These are phyloP conservation scores for Planococcus citri DNA, from an alignment of 1,140 invertebrate genomes.

Conservation along the genomic window DNA sequence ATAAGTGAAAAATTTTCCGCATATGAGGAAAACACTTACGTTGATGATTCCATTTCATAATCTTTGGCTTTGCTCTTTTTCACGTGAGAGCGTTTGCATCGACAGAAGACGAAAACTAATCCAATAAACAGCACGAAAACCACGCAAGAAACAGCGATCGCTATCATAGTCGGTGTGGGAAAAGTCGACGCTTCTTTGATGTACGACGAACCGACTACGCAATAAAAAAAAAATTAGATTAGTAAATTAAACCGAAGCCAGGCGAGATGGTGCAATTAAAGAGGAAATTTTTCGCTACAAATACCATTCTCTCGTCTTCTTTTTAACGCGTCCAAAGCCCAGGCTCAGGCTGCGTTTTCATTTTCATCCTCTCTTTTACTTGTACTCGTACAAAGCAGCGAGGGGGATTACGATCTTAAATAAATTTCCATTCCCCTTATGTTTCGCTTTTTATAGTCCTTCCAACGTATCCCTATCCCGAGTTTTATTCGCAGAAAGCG, in stretches of 20 bases:
- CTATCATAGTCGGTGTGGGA: slow-evolving; percentile 62
- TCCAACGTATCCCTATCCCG: too few relatives aligned
- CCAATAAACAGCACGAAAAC: slow-evolving; percentile 64
- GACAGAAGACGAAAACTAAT: slow-evolving; percentile 69
- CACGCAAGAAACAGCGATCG: slow-evolving; percentile 65
- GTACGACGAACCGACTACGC: slow-evolving; percentile 61
- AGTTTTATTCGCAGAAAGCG: too few relatives aligned
- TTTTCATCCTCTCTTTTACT: too few relatives aligned
- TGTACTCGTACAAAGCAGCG: too few relatives aligned
- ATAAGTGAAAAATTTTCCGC: neutral
- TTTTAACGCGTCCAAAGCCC: too few relatives aligned
- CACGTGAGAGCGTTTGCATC: slow-evolving; percentile 65
- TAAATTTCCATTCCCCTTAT: too few relatives aligned
- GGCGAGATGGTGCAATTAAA: neutral
- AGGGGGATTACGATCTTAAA: too few relatives aligned
- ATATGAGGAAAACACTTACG: slow-evolving; percentile 22
- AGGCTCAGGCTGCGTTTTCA: too few relatives aligned
- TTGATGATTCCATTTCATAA: slow-evolving; percentile 70
- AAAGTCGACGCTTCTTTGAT: slow-evolving; percentile 61
- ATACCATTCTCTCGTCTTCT: neutral
- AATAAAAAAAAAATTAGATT: slow-evolving; percentile 27
- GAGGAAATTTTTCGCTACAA: neutral
- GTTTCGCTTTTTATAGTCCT: too few relatives aligned
- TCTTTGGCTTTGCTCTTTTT: slow-evolving; percentile 73
- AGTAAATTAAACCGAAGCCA: neutral